A percentile compares a stretch with the other conserved stretches of the same genome.
Evolutionary conservation across 2,888 invertebrate species (phyloP).

Genomic region (Syrista parreyssii): DNA sequence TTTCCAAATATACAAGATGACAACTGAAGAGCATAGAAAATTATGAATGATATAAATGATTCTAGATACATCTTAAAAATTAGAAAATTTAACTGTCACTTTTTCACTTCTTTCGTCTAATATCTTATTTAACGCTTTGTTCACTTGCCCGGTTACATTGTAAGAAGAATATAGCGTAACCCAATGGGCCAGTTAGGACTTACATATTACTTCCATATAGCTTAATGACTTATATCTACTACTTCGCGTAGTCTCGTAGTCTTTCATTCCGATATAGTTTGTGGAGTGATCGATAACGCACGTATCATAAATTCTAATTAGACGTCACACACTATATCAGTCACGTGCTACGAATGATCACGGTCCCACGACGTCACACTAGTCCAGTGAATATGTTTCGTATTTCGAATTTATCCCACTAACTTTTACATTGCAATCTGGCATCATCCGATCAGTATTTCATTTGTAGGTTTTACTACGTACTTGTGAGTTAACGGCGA

Average conservation of each 20-base stretch:
- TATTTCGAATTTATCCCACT: not conserved
- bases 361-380: too few species aligned
- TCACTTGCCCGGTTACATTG: slow-evolving; percentile 50
- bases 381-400: not conserved
- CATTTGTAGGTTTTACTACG: not conserved
- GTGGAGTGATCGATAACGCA: not conserved
- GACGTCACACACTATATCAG: not conserved
- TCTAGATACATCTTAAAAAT: not conserved
- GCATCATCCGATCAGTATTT: too few species aligned
- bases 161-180: slow-evolving; percentile 59
- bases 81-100: slow-evolving; percentile 10
- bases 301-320: not conserved
- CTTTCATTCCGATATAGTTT: not conserved
- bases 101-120: not conserved
- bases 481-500: not conserved
- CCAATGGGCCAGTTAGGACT: slow-evolving; percentile 35
- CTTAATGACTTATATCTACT: not conserved
- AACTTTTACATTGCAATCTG: not conserved
- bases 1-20: not conserved
- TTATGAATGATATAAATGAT: not conserved
- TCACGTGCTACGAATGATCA: not conserved
- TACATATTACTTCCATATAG: not conserved
- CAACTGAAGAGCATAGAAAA: not conserved
- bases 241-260: not conserved
- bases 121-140: not conserved